phyloP scores from a whole-genome alignment of 2,113 vertebrate genomes.

The Falcunculus frontatus region DNA sequence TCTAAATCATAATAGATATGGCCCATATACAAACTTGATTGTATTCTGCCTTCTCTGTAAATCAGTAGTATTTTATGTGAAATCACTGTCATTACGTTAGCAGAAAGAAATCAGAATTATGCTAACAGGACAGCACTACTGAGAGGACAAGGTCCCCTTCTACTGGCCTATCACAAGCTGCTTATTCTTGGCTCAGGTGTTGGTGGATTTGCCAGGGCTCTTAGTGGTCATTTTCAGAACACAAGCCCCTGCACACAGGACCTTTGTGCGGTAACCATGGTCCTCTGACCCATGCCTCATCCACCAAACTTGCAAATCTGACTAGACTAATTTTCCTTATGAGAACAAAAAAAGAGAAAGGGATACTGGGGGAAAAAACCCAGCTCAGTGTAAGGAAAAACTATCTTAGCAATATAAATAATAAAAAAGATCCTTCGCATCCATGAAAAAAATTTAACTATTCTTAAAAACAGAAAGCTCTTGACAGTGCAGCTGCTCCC shows the following conservation, averaged over 20 bases:
- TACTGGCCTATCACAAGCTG: not conserved
- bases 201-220: not conserved
- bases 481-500: not conserved
- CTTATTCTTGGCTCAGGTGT: not conserved
- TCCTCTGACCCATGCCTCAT: not conserved
- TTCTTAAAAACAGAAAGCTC: not conserved
- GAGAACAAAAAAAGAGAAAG: not conserved
- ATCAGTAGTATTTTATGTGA: not conserved
- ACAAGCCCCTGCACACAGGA: rapidly evolving
- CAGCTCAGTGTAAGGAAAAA: not conserved
- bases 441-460: not conserved
- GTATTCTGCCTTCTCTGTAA: not conserved
- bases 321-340: not conserved
- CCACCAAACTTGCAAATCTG: not conserved
- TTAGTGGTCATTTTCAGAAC: not conserved
- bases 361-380: not conserved
- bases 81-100: not conserved
- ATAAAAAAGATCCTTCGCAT: not conserved
- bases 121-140: not conserved
- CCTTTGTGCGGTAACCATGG: rapidly evolving
- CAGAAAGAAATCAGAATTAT: conserved; percentile 1
- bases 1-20: not conserved
- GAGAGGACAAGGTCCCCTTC: not conserved
- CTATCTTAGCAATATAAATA: not conserved
- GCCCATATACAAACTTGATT: not conserved